phyloP scores from a whole-genome alignment of 2,113 vertebrate genomes.

The Nibea albiflora region DNA sequence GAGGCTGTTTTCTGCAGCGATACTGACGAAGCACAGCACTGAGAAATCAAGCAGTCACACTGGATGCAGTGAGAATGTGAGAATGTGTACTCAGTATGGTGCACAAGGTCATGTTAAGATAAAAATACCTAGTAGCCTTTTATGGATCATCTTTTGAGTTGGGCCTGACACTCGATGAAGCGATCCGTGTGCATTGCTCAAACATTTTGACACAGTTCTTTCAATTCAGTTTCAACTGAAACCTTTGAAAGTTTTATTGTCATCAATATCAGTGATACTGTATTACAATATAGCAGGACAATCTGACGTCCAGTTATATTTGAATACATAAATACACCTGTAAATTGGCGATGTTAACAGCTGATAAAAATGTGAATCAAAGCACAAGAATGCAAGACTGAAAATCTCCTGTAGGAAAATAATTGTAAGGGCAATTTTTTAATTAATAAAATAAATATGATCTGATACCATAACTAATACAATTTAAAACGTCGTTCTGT shows the following conservation, averaged over 20 bases:
- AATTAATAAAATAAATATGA: conserved; percentile 16
- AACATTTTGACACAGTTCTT: conserved; percentile 38
- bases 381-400: neutral
- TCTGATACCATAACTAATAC: conserved; percentile 24
- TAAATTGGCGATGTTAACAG: neutral
- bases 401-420: neutral
- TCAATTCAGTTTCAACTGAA: no score
- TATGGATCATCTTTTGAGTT: conserved; percentile 79
- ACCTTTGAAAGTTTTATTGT: neutral
- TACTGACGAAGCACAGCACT: conserved; percentile 38
- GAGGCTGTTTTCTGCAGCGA: conserved; percentile 9
- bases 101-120: conserved; percentile 80
- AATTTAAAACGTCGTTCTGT: conserved; percentile 26
- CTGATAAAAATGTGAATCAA: neutral
- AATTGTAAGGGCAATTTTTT: conserved; percentile 1
- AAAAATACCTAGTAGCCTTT: conserved; percentile 85
- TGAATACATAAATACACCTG: neutral
- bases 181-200: conserved; percentile 22
- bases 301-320: neutral
- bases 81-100: conserved; percentile 76
- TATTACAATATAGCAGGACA: neutral
- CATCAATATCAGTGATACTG: neutral
- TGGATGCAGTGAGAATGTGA: conserved; percentile 73
- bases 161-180: conserved; percentile 59
- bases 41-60: conserved; percentile 49